Conservation (phyloP, 1,140 invertebrate genomes). For the Phymorhynchus buccinoides region DNA sequence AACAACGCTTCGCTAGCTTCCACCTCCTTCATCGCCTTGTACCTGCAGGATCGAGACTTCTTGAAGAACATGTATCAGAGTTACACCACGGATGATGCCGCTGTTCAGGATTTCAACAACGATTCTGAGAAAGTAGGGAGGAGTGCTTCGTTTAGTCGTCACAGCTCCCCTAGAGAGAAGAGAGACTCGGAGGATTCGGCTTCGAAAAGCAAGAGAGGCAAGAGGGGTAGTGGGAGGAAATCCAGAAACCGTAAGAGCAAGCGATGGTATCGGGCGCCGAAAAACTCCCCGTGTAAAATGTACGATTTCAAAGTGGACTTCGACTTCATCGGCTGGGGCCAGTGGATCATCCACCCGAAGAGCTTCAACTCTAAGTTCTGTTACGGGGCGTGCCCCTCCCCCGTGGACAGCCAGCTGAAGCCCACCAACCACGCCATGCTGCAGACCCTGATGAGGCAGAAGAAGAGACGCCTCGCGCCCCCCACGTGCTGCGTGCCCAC, state of each 20-base stretch:
- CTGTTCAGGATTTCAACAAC: background rate
- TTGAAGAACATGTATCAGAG: conserved; percentile 56
- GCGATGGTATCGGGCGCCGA: conserved; percentile 39
- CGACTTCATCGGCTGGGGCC: conserved; percentile 94
- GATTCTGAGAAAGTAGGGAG: background rate
- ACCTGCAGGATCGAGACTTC: conserved; percentile 57
- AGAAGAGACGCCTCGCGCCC: conserved; percentile 52
- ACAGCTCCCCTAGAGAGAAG: background rate
- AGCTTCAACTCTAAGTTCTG: conserved; percentile 96
- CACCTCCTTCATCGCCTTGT: conserved; percentile 57
- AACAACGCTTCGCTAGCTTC: conserved; percentile 15
- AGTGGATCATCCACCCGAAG: conserved; percentile 98
- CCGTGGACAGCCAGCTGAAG: conserved; percentile 50
- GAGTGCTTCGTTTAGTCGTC: background rate
- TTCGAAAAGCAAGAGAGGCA: conserved; percentile 13
- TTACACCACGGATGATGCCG: conserved; percentile 48
- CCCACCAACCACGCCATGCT: conserved; percentile 98
- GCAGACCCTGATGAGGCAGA: conserved; percentile 89
- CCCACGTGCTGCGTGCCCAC: conserved; percentile 72
- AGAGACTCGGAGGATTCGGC: background rate
- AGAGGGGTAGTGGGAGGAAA: conserved; percentile 43
- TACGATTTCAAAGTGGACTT: conserved; percentile 91
- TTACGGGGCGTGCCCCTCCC: conserved; percentile 86
- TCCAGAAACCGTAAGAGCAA: conserved; percentile 38
- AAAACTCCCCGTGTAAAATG: conserved; percentile 51